Conservation (phyloP, 1,140 invertebrate genomes). For the Eciton burchellii region DNA sequence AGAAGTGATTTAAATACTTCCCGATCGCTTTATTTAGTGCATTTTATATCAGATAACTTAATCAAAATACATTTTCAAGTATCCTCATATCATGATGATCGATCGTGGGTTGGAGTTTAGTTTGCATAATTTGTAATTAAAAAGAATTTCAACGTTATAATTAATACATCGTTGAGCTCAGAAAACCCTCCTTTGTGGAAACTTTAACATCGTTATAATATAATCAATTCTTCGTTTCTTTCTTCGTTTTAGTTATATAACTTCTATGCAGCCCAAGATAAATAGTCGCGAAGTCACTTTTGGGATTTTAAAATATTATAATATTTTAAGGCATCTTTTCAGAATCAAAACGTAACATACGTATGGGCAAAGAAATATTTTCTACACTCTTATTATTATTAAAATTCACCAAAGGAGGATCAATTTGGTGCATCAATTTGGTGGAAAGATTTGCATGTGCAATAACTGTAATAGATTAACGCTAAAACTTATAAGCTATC, state of each 20-base stretch:
- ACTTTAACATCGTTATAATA: slow-evolving; percentile 36
- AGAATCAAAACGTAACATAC: background rate
- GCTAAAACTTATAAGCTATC: slow-evolving; percentile 38
- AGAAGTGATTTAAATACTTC: slow-evolving; percentile 19
- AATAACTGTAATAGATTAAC: slow-evolving; percentile 9
- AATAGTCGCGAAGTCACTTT: slow-evolving; percentile 3
- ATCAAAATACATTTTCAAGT: slow-evolving; percentile 28
- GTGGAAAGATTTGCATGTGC: background rate
- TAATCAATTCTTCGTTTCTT: slow-evolving; percentile 5
- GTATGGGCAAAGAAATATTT: slow-evolving; percentile 9
- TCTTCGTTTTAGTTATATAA: slow-evolving; percentile 28
- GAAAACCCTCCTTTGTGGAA: slow-evolving; percentile 19
- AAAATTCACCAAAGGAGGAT: slow-evolving; percentile 22
- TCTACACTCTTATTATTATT: background rate
- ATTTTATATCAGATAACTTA: slow-evolving; percentile 16
- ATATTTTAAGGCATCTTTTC: background rate
- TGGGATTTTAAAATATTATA: slow-evolving; percentile 1
- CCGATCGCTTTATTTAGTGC: slow-evolving; percentile 2
- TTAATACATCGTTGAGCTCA: slow-evolving; percentile 3
- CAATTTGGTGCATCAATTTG: slow-evolving; percentile 23
- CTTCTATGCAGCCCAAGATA: background rate
- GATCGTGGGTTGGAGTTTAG: background rate
- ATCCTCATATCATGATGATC: background rate
- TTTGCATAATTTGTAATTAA: background rate
- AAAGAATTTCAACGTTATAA: background rate